Base-by-base conservation (phyloP, 92 coral and sea anemone species). In the Zoanthus solanderi region DNA sequence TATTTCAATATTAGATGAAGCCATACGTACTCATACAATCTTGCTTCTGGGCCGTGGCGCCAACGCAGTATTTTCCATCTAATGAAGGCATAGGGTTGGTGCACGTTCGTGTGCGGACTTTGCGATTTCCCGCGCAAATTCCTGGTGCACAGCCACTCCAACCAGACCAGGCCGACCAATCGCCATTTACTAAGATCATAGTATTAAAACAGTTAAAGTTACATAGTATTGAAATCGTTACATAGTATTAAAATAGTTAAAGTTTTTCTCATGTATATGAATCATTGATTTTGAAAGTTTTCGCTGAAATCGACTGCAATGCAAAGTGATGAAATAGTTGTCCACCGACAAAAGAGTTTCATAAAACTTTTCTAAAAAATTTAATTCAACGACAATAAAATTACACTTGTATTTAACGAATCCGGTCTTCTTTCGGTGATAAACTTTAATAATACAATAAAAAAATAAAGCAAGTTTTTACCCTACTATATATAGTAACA, bases 141-240 rank as follows among this genome's bases (percentile, higher is more conserved):
- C 98, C 99, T 29, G 98, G 92, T 13, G 98, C 99, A 75, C 99
- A 97, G 14, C 99, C 99, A 78, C 99, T 97, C 98, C 98, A 97
- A 14, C 83, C 91, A 12, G 99, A 97, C 99, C 99, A 97, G 0
- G 74, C 91, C 13, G 98, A 87, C 99, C 99, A 97, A 29, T 92
- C 92, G 14, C 99, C 99, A 72, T 92, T 88, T 53, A 92, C 98
- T 94, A 60, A 28, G 31, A 78, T 31, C 78, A 53, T 17, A 52
- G 29, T 78, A 10, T 60, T 32, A 7, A 57, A 16, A 57, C 67
- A 60, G 67, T 60, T 60, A 15, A 56, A 56, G 14, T 56, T 56
- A 3, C 15, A 17, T 56, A 9, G 61, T 7, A 17, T 9, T 14
- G 1, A 56, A 56, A 2, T 56, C 12, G 61, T 14, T 56, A 56